Evolutionary conservation across 2,113 vertebrate species (phyloP), one percentile per base, ranked within the genome.

Genomic region (Aptenodytes forsteri): DNA sequence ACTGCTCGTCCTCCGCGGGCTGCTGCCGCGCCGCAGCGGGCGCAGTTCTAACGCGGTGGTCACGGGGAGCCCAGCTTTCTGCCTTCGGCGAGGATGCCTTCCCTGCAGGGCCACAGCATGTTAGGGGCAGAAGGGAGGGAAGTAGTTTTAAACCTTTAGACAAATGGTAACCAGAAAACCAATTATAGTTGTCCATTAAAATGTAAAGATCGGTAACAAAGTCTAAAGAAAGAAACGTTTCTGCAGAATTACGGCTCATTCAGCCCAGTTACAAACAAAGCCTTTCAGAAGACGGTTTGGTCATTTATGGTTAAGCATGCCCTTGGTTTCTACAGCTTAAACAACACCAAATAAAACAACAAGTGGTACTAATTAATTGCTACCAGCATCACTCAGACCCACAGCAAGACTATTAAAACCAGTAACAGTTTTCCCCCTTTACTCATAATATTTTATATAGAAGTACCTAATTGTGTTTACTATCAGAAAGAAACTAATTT

Each of bases 41-140:
- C 77, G 50, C 26, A 2, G n/a, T 40, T 13, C 34, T 10, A 17
- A 27, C 0, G 0, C 1, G 5, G n/a, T 2, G 5, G 13, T 11
- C 10, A 71, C 6, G 1, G 38, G 38, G 9, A 89, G n/a, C 20
- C 30, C 0, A 0, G 16, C 32, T 34, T 20, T 21, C 59, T 54
- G n/a, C 80, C 54, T 40, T 32, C 22, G 20, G 38, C 18, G 7
- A 81, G 55, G 58, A 32, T 2, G 1, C 5, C 1, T 2, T 61
- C 73, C 36, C n/a, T n/a, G 38, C 44, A 67, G 42, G 23, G 54
- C 23, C 30, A 12, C 22, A 4, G 5, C 13, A 5, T 1, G 26
- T 8, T 4, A 11, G 29, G 52, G 52, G 10, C 32, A 55, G 38
- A 4, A 17, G 13, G 42, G 9, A 55, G 11, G 44, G 49, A 42